phyloP scores from a whole-genome alignment of 2,797 vertebrate species.

The Galago senegalensis region DNA sequence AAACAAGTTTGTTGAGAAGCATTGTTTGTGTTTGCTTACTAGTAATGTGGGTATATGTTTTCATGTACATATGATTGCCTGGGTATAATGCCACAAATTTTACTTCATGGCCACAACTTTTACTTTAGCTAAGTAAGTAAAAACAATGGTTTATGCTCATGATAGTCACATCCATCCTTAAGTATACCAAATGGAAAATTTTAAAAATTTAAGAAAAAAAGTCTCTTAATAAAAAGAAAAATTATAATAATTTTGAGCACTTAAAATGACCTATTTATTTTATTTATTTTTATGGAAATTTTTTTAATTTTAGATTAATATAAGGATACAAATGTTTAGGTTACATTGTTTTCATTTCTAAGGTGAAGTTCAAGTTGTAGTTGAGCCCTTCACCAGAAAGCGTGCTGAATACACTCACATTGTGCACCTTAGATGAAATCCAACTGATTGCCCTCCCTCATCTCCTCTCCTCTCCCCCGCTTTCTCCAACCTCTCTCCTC shows the following conservation, averaged over 20 bases:
- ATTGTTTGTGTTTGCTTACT: not conserved
- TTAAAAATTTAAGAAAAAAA: not conserved
- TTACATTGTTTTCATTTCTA: too few relatives aligned
- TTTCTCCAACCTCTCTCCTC: too few relatives aligned
- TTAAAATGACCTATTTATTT: not conserved
- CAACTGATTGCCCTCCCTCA: too few relatives aligned
- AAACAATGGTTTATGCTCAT: not conserved
- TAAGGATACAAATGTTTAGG: too few relatives aligned
- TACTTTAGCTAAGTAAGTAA: not conserved
- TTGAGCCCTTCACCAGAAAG: too few relatives aligned
- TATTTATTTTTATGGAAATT: too few relatives aligned
- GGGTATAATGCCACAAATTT: not conserved
- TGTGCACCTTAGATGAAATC: too few relatives aligned
- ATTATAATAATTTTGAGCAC: not conserved
- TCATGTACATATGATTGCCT: not conserved
- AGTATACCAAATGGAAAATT: not conserved
- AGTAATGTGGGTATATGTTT: not conserved
- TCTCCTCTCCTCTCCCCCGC: too few relatives aligned
- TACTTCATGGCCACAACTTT: not conserved
- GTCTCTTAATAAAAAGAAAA: not conserved
- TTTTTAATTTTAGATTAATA: too few relatives aligned
- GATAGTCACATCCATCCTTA: not conserved
- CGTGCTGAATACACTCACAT: too few relatives aligned
- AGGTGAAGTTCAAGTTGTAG: too few relatives aligned
- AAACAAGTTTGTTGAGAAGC: not conserved